Evolutionary conservation across 2,888 invertebrate species (phyloP), one percentile per base, ranked within the genome.

Genomic region (Machimus rusticus): DNA sequence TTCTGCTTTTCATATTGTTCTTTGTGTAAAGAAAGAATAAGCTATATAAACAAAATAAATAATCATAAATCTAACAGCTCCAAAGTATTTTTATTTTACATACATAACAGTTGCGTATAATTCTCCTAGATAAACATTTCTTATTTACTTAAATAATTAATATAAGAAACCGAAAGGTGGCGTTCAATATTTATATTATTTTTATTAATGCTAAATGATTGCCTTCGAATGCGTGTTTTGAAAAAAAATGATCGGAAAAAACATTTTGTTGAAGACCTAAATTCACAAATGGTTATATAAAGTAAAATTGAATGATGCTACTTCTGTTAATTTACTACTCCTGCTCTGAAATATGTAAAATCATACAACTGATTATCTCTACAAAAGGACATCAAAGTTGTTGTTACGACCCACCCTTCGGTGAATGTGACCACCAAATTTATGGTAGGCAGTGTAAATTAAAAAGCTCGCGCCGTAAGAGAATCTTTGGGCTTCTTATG

Each of bases 91-190:
- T 78, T 43, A 78, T 12, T 43, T 19, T 78, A 78, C 46, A 39
- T 78, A 78, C 78, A 78, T 78, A 78, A 78, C 78, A 78, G 23
- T 79, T 23, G 46, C 31, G 39, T 79, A 76, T 9, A 76, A 76
- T 78, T 79, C n/a, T 79, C 43, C n/a, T 77, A 77, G n/a, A 37
- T 77, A 77, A 78, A 78, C 39, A 14, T 23, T 0, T 78, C 23
- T 78, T 39, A 39, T 14, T 23, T 43, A 78, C 37, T 37, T 23
- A 78, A 19, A 43, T 19, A 78, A 43, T 77, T 77, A 28, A 78
- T 23, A 23, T 23, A 78, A 37, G 37, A 77, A 37, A 77, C 39
- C 43, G 43, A 46, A 46, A 46, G 43, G 4, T 46, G 43, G 43
- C 16, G 16, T 34, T 16, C n/a, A 39, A 34, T n/a, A 14, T 14